These are phyloP conservation scores for Willisornis vidua DNA, from an alignment of 2,113 vertebrate species.

Conservation along the genomic window DNA sequence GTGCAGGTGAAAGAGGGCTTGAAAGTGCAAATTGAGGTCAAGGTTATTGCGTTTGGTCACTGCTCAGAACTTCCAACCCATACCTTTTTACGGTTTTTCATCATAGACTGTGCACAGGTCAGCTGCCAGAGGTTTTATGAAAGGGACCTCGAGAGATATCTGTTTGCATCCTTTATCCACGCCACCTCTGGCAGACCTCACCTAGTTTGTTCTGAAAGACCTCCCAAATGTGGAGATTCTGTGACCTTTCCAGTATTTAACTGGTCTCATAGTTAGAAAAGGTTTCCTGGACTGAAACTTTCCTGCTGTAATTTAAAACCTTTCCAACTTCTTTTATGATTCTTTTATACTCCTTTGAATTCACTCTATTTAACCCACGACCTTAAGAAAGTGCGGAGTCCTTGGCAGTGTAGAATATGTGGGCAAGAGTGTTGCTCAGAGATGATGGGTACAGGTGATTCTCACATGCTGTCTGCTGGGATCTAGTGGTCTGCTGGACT, in stretches of 20 bases:
- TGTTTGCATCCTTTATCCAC: not conserved
- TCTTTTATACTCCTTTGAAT: not conserved
- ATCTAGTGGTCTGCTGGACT: not conserved
- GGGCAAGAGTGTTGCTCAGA: not conserved
- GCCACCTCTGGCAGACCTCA: not conserved
- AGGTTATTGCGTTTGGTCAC: not conserved
- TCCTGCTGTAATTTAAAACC: not conserved
- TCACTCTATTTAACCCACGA: not conserved
- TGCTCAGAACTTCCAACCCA: not conserved
- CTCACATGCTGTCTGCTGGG: not conserved
- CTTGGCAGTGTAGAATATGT: not conserved
- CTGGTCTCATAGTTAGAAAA: not conserved
- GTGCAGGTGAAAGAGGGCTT: not conserved
- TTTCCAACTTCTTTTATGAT: not conserved
- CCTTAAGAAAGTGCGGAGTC: not conserved
- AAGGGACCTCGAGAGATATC: not conserved
- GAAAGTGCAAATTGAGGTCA: not conserved
- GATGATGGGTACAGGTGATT: not conserved
- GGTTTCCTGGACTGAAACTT: not conserved
- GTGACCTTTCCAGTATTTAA: not conserved
- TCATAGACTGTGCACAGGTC: not conserved
- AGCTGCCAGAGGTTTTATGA: not conserved
- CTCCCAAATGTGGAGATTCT: not conserved
- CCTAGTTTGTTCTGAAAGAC: not conserved
- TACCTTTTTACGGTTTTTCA: not conserved